Evolutionary conservation across 2,797 vertebrate genomes (phyloP), one percentile per base, ranked within the genome.

Genomic region (Eupleurogrammus muticus): DNA sequence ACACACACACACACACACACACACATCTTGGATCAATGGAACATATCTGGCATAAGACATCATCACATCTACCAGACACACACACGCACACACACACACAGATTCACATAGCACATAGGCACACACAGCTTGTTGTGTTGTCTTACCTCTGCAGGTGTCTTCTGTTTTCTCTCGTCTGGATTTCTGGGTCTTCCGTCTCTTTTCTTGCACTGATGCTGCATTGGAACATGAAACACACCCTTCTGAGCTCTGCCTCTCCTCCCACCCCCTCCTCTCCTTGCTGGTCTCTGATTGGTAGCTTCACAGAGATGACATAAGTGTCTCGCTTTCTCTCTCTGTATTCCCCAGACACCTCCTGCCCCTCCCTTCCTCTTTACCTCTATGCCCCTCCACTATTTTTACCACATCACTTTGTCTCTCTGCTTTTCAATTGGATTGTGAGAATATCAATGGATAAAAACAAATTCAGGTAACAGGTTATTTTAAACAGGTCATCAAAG

Each of bases 141-240:
- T 79, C 81, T 72, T 80, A 91, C 89, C 87, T 91, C 64, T 76
- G 66, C 60, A 78, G 73, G 73, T 86, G 76, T 64, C 17, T n/a
- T 57, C 54, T 17, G 9, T 17, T 64, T 55, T 52, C 3, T n/a
- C 44, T 60, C 13, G 4, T 40, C 38, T 40, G 38, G 13, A 12
- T 13, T 5, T 16, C 38, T 40, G 4, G 2, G 13, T 40, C 38
- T 57, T 60, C 57, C 65, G 1, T n/a, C 46, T 64, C 60, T 54
- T 49, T 49, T 63, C 42, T 68, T 62, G 63, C 71, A 40, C 57
- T 77, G 85, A 89, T 83, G 79, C 90, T 91, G 90, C 92, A 91
- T 88, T 90, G 83, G 66, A 66, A 75, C 73, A 89, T 73, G 70
- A 83, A 92, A 92, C 90, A 91, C 92, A 86, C 89, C 90, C 89